A percentile compares a stretch with the other conserved stretches of the same genome.
Evolutionary conservation across 2,113 vertebrate genomes (phyloP).

Genomic region (Megaptera novaeangliae): DNA sequence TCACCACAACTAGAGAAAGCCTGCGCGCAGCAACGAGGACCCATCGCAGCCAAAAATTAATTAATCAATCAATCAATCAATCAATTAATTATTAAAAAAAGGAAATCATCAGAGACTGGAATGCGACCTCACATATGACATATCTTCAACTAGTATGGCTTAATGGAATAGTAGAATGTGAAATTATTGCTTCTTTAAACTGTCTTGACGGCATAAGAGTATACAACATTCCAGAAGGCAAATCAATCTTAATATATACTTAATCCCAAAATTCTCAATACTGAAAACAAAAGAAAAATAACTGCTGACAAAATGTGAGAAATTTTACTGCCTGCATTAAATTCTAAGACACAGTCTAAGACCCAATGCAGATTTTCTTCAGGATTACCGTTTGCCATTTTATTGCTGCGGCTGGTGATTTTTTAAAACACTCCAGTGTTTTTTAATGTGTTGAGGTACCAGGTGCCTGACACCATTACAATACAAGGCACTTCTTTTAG

Average conservation of each 20-base stretch:
- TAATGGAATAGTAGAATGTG: not conserved
- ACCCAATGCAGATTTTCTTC: not conserved
- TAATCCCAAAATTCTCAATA: not conserved
- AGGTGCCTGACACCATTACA: not conserved
- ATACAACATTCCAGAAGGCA: not conserved
- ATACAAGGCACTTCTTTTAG: not conserved
- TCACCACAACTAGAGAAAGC: too few relatives aligned
- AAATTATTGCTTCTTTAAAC: not conserved
- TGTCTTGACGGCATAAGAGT: not conserved
- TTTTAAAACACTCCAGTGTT: not conserved
- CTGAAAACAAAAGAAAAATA: not conserved
- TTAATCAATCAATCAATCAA: too few relatives aligned
- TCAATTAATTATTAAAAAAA: not conserved
- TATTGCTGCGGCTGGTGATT: not conserved
- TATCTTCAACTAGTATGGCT: not conserved
- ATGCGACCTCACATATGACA: not conserved
- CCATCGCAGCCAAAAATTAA: too few relatives aligned
- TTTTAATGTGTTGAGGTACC: not conserved
- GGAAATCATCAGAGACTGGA: not conserved
- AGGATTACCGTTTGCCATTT: not conserved
- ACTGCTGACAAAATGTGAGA: not conserved
- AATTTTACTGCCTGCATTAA: not conserved
- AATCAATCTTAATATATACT: not conserved
- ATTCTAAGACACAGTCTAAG: not conserved
- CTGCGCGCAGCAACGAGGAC: fast-evolving